Conservation (phyloP, 2,797 vertebrate species). For the Mionectes olivaceus region DNA sequence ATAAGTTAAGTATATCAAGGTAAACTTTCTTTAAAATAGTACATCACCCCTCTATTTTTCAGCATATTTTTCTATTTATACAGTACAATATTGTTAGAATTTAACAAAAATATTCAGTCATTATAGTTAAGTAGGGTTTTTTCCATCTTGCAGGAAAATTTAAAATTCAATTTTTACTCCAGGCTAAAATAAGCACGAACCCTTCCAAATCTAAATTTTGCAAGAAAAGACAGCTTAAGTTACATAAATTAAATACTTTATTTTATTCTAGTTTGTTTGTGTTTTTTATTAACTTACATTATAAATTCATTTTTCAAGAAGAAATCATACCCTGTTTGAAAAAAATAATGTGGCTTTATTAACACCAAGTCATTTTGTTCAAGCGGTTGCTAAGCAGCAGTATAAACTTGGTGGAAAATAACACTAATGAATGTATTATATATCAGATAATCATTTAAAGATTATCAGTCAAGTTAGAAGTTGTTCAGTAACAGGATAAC, state of each 20-base stretch:
- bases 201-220: not conserved
- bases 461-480: not conserved
- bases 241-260: not conserved
- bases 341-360: not conserved
- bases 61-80: not conserved
- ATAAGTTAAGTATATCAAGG: not conserved
- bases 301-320: not conserved
- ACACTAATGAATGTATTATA: not conserved
- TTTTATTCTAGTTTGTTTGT: not conserved
- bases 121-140: not conserved
- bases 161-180: not conserved
- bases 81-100: not conserved
- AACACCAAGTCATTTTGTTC: not conserved
- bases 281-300: not conserved
- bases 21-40: not conserved
- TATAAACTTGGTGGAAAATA: not conserved
- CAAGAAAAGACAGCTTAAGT: not conserved
- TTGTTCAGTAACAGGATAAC: not conserved
- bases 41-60: not conserved
- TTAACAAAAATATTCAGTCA: not conserved
- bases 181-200: not conserved
- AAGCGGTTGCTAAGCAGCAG: not conserved
- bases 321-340: not conserved
- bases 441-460: not conserved
- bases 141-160: not conserved